A percentile compares a stretch with the other conserved stretches of the same genome.
Evolutionary conservation across 1,140 invertebrate species (phyloP).

Genomic region (Drosophila asahinai): DNA sequence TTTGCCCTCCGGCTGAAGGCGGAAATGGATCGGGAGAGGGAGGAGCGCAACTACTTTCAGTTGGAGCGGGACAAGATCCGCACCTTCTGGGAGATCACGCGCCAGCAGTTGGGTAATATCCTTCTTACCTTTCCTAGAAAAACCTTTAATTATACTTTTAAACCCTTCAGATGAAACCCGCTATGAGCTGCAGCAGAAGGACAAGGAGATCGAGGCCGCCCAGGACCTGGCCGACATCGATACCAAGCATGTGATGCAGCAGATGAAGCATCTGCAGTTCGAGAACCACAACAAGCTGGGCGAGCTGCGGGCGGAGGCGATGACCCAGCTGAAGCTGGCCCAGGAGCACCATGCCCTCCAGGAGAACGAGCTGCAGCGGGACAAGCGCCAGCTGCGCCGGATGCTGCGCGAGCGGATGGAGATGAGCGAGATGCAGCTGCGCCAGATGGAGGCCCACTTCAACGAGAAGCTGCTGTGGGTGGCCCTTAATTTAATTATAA

Average conservation of each 20-base stretch:
- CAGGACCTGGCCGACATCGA: constrained; percentile 94
- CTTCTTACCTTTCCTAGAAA: too few relatives aligned
- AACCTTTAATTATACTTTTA: not conserved
- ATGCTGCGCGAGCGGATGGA: constrained; percentile 90
- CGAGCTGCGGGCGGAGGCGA: constrained; percentile 88
- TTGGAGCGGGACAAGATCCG: constrained; percentile 97
- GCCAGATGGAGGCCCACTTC: constrained; percentile 80
- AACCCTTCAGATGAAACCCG: constrained; percentile 62
- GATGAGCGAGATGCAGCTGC: constrained; percentile 76
- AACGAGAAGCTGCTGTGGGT: constrained; percentile 88
- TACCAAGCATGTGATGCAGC: constrained; percentile 95
- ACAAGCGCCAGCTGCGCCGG: constrained; percentile 91
- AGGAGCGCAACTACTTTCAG: constrained; percentile 98
- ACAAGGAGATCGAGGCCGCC: constrained; percentile 94
- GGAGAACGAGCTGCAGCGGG: constrained; percentile 91
- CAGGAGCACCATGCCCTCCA: constrained; percentile 91
- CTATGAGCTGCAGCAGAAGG: constrained; percentile 89
- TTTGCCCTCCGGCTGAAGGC: constrained; percentile 95
- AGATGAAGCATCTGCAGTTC: constrained; percentile 96
- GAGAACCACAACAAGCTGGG: constrained; percentile 92
- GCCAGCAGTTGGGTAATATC: constrained; percentile 66
- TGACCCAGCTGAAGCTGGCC: constrained; percentile 90
- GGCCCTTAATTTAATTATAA: not conserved
- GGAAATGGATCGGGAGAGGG: constrained; percentile 96
- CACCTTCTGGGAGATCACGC: constrained; percentile 95